Conservation (phyloP, 2,797 vertebrate genomes). For the Hephaestus fuliginosus region DNA sequence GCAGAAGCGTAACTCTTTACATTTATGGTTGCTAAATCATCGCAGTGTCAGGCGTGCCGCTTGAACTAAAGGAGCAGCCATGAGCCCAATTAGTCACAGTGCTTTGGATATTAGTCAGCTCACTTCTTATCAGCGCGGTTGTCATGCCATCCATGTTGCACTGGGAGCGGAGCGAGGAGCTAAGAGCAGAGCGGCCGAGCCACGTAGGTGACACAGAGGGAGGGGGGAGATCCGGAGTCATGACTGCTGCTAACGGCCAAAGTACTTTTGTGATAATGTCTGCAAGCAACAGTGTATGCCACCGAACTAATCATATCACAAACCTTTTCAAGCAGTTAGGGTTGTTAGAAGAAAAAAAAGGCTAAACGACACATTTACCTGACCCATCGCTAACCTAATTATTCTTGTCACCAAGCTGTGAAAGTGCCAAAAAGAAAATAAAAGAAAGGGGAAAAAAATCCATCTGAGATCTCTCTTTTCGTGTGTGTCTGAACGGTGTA, state of each 20-base stretch:
- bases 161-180: conserved; percentile 5
- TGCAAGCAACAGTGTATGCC: conserved; percentile 18
- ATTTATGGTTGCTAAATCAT: conserved; percentile 21
- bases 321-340: background rate
- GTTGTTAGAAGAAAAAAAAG: background rate
- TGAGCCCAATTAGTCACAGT: conserved; percentile 35
- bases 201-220: conserved; percentile 12
- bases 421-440: conserved; percentile 4
- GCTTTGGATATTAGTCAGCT: conserved; percentile 25
- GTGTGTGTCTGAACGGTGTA: conserved; percentile 7
- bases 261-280: background rate
- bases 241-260: conserved; percentile 10
- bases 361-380: background rate
- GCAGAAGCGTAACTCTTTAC: conserved; percentile 23
- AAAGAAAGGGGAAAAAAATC: background rate
- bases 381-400: background rate
- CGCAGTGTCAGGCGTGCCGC: conserved; percentile 7
- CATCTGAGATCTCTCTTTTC: background rate
- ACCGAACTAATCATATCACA: background rate
- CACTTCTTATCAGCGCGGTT: conserved; percentile 15
- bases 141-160: background rate
- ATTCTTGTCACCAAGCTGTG: background rate
- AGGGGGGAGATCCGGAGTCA: background rate
- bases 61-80: conserved; percentile 21
- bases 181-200: conserved; percentile 10